Base-by-base conservation (phyloP, 2,113 vertebrate species). In the Chelonoidis abingdonii region DNA sequence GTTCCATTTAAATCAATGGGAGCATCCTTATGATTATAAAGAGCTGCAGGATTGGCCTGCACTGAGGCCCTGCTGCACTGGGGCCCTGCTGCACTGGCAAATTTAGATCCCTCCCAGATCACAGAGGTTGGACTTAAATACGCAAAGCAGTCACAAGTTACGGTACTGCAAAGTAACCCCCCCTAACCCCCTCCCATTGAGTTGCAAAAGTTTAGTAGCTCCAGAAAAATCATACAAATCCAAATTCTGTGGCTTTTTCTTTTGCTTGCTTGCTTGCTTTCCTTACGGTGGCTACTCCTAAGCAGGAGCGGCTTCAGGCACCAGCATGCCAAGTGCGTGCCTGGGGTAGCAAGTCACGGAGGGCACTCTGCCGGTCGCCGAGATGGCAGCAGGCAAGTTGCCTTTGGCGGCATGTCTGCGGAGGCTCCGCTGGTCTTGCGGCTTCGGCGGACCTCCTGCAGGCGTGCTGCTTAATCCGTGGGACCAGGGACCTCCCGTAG, bases 261-360 rank as follows among this genome's bases (percentile, higher is more conserved):
- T 13, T 27, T 50, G 50, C 83, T 59, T 50, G 29, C 84, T 38
- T 41, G 31, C 81, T 38, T 1, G 50, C 82, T 78, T 82, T 2
- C 19, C 0, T 41, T 65, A 0, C 72, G 50, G 14, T 1, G 87
- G 5, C 3, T 57, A 11, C 75, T 22, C 76, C 10, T 53, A 13
- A 53, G 10, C 44, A 44, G 44, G 44, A 44, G 44, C 44, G 44
- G 44, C 44, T 44, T 44, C 44, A 44, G 44, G 44, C 44, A 44
- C 44, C 44, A 44, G 44, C 44, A 44, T 44, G 44, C 44, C 44
- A 44, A 44, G 44, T 7, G 44, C 44, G 6, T 44, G 44, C 44
- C 44, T 7, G 44, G 44, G 44, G 44, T 6, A 44, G 44, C 44
- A 44, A 44, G 44, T 7, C 44, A 44, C 44, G 6, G 44, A 6